Conservation (phyloP, 2,113 vertebrate species). For the Tetraodon nigroviridis region DNA sequence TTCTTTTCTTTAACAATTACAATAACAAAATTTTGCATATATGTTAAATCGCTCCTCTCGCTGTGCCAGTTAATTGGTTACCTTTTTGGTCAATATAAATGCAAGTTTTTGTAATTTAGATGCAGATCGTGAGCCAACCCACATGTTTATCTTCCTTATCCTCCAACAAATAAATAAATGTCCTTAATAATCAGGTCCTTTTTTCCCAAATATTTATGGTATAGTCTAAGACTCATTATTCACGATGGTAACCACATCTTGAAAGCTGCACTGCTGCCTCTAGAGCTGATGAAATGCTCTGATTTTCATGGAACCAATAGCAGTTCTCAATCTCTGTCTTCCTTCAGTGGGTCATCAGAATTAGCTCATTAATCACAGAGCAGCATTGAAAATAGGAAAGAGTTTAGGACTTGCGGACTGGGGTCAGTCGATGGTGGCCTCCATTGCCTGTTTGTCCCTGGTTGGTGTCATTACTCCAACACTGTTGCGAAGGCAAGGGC, state of each 20-base stretch:
- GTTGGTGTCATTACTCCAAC: slow-evolving; percentile 57
- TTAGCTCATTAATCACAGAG: slow-evolving; percentile 52
- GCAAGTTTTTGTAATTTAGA: no score
- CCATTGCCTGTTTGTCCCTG: slow-evolving; percentile 40
- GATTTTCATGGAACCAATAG: slow-evolving; percentile 17
- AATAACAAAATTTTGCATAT: not conserved
- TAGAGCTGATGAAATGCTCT: slow-evolving; percentile 16
- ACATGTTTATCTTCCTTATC: no score
- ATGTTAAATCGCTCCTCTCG: not conserved
- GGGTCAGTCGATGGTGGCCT: slow-evolving; percentile 53
- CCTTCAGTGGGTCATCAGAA: slow-evolving; percentile 20
- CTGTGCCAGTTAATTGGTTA: no score
- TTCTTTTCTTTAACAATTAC: not conserved
- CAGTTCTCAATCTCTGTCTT: slow-evolving; percentile 32
- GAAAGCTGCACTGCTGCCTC: slow-evolving; percentile 15
- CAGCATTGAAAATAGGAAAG: slow-evolving; percentile 33
- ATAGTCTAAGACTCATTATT: no score
- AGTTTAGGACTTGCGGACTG: slow-evolving; percentile 30
- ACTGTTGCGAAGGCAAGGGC: slow-evolving; percentile 51
- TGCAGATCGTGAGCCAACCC: no score
- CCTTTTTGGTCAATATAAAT: no score
- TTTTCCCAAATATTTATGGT: slow-evolving; percentile 4
- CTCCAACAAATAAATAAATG: no score
- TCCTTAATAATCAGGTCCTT: no score
- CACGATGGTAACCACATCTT: slow-evolving; percentile 28